Percentiles rank a stretch among this genome's conserved stretches.
Conservation (phyloP, 2,888 invertebrate species). For the Smittia aterrima region DNA sequence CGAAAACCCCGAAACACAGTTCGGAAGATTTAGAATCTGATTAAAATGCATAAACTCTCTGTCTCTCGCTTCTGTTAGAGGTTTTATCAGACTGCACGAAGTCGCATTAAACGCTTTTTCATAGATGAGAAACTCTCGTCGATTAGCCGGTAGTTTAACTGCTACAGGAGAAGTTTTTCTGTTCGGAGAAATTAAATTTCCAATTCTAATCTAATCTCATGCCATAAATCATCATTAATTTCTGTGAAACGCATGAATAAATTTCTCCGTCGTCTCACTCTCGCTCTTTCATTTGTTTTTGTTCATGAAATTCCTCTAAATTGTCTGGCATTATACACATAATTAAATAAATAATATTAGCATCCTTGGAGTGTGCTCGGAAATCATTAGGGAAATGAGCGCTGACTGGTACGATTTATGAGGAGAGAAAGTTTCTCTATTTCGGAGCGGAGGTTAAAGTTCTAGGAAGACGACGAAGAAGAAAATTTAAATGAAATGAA, state of each 20-base stretch:
- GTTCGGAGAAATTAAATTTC: conserved; percentile 40
- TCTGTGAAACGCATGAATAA: conserved; percentile 40
- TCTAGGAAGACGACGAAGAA: not conserved
- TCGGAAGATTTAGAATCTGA: conserved; percentile 39
- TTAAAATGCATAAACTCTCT: conserved; percentile 32
- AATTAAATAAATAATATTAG: conserved; percentile 41
- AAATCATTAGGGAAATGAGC: conserved; percentile 39
- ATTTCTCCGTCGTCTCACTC: conserved; percentile 12
- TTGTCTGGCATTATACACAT: conserved; percentile 40
- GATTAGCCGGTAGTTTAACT: conserved; percentile 22
- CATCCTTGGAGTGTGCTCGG: conserved; percentile 22
- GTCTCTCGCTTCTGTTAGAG: not conserved
- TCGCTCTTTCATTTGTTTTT: conserved; percentile 6
- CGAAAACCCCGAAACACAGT: conserved; percentile 5
- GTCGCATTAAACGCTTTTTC: not conserved
- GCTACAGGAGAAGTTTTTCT: not conserved
- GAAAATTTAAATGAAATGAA: conserved; percentile 14
- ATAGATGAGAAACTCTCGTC: not conserved
- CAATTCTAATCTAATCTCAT: conserved; percentile 42
- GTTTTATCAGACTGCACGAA: not conserved
- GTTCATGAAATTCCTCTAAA: conserved; percentile 30
- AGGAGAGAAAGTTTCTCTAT: not conserved
- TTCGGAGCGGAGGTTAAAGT: conserved; percentile 12
- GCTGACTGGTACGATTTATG: conserved; percentile 8
- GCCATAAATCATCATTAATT: conserved; percentile 42